Evolutionary conservation across 2,888 invertebrate genomes (phyloP).

Genomic region (Torymus texanus): DNA sequence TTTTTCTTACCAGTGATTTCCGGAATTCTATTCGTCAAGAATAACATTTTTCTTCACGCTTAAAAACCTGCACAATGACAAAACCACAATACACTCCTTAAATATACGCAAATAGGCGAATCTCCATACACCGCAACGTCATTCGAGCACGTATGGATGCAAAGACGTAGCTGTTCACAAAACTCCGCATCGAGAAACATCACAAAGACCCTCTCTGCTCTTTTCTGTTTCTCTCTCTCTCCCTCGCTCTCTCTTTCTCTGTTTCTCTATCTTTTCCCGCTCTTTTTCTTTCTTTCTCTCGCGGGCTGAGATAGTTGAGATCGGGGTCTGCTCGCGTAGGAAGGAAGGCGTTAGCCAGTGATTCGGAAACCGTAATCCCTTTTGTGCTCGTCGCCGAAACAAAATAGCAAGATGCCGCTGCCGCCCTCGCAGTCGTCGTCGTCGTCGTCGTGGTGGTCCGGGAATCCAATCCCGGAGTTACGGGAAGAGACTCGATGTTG

Average conservation of each 20-base stretch:
- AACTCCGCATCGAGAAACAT: background rate
- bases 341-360: slow-evolving; percentile 57
- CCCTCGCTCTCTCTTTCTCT: no score
- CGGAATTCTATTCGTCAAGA: no score
- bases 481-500: slow-evolving; percentile 48
- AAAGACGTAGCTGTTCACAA: background rate
- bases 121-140: no score
- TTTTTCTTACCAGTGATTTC: no score
- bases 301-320: background rate
- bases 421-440: no score
- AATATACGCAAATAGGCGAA: background rate
- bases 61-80: background rate
- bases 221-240: slow-evolving; percentile 5
- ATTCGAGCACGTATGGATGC: background rate
- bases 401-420: slow-evolving; percentile 59
- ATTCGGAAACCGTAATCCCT: slow-evolving; percentile 68
- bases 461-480: slow-evolving; percentile 47
- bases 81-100: background rate
- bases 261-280: slow-evolving; percentile 8
- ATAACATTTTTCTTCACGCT: no score
- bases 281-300: background rate
- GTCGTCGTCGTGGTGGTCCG: slow-evolving; percentile 21
- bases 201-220: background rate
- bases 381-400: slow-evolving; percentile 63
- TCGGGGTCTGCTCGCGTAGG: slow-evolving; percentile 6